Percentiles rank a stretch among this genome's conserved stretches.
phyloP scores from a whole-genome alignment of 2,113 vertebrate species.

The Bucco capensis region DNA sequence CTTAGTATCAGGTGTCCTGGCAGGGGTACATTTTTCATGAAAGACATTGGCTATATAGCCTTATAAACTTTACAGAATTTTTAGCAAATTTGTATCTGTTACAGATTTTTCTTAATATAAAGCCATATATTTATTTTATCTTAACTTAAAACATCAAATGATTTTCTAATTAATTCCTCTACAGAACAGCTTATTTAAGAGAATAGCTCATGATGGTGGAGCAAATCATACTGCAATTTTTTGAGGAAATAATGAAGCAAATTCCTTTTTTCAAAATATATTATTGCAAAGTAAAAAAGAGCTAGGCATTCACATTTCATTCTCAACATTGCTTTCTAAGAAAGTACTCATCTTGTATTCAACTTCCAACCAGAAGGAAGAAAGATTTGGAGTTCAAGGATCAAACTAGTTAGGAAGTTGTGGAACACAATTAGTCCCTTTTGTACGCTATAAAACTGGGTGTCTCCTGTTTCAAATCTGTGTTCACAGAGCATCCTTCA shows the following conservation, averaged over 20 bases:
- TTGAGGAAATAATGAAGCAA: neutral
- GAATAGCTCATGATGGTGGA: neutral
- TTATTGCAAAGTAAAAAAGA: neutral
- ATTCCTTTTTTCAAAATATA: neutral
- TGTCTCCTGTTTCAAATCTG: conserved; percentile 11
- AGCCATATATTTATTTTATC: neutral
- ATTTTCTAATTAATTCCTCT: neutral
- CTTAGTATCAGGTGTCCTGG: neutral
- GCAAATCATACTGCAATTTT: neutral
- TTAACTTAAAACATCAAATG: neutral
- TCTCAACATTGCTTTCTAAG: conserved; percentile 58
- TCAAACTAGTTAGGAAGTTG: conserved; percentile 64
- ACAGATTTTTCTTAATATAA: neutral
- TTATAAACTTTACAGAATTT: neutral
- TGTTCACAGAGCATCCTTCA: conserved; percentile 26
- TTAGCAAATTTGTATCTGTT: neutral
- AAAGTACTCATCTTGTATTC: conserved; percentile 55
- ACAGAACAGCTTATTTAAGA: neutral
- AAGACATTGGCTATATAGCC: neutral
- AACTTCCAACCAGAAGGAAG: conserved; percentile 56
- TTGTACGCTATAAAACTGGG: conserved; percentile 30
- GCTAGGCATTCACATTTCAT: neutral
- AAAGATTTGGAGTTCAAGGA: conserved; percentile 60
- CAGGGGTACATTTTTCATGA: neutral
- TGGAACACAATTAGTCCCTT: conserved; percentile 43